phyloP scores from a whole-genome alignment of 2,113 vertebrate species.

The Aepyceros melampus region DNA sequence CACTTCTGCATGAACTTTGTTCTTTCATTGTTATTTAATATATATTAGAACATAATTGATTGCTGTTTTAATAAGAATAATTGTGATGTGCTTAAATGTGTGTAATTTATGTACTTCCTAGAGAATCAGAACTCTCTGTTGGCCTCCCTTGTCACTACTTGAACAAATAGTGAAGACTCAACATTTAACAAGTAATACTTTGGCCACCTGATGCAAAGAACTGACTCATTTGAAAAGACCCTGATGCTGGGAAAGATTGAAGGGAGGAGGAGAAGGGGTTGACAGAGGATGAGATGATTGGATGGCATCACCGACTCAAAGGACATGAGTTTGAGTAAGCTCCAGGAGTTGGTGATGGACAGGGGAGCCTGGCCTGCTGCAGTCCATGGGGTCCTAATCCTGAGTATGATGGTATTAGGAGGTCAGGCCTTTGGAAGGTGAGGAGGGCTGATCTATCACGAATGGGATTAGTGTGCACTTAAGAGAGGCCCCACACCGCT shows the following conservation, averaged over 20 bases:
- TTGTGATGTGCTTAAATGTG: not conserved
- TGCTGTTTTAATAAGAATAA: not conserved
- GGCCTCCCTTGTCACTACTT: not conserved
- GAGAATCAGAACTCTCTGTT: not conserved
- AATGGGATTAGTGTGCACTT: not conserved
- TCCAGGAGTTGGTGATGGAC: not conserved
- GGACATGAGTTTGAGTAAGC: not conserved
- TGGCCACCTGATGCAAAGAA: not conserved
- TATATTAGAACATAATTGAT: not conserved
- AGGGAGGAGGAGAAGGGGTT: not conserved
- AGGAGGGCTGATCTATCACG: not conserved
- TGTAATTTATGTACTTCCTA: not conserved
- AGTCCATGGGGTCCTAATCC: not conserved
- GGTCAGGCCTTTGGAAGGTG: not conserved
- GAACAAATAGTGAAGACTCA: not conserved
- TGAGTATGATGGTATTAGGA: not conserved
- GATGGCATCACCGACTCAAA: not conserved
- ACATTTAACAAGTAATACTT: not conserved
- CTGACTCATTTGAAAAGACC: not conserved
- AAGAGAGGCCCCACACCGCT: not conserved
- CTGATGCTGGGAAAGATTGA: not conserved
- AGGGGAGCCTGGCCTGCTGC: not conserved
- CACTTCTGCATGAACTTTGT: not conserved
- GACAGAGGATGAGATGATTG: not conserved
- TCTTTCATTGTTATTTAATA: not conserved